These are phyloP conservation scores for Ceratotherium simum DNA, from an alignment of 2,113 vertebrate genomes.

Conservation along the genomic window DNA sequence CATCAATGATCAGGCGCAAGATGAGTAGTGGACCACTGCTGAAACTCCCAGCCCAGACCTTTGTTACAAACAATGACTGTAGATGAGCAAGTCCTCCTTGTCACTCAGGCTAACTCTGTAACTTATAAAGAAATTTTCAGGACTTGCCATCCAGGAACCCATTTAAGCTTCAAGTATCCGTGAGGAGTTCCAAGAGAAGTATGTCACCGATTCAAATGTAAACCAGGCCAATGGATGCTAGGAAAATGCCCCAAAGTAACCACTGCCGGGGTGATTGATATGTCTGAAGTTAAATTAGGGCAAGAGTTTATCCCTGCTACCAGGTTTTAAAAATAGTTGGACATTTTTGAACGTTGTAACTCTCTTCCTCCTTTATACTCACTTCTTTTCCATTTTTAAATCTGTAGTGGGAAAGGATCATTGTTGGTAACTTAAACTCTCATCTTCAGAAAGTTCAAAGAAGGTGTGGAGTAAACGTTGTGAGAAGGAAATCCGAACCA, in stretches of 20 bases:
- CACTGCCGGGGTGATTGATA: neutral
- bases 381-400: neutral
- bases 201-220: neutral
- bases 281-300: neutral
- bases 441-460: slow-evolving; percentile 31
- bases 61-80: neutral
- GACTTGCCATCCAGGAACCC: neutral
- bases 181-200: neutral
- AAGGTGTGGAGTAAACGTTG: slow-evolving; percentile 26
- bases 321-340: neutral
- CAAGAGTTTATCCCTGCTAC: neutral
- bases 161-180: neutral
- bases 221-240: neutral
- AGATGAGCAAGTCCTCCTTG: neutral
- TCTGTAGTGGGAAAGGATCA: neutral
- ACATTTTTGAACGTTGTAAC: neutral
- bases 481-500: slow-evolving; percentile 47
- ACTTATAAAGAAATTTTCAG: neutral
- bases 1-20: neutral
- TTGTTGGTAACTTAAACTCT: neutral
- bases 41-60: neutral
- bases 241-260: too few species aligned
- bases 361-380: neutral
- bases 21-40: neutral
- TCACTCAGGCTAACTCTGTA: neutral